These are phyloP conservation scores for Halichoerus grypus DNA, from an alignment of 2,113 vertebrate genomes.

Conservation along the genomic window DNA sequence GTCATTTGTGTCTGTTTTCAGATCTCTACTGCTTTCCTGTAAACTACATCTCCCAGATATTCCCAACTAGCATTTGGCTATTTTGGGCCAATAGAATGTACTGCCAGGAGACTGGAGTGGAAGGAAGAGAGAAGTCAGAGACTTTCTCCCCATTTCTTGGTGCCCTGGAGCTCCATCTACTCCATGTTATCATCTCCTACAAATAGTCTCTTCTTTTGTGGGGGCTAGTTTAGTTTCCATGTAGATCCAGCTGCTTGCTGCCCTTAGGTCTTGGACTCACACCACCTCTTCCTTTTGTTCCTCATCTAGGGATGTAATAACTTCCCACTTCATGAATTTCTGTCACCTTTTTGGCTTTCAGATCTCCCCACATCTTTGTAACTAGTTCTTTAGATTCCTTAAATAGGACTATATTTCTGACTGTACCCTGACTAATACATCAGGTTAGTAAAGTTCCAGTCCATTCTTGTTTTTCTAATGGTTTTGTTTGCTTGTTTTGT, in stretches of 20 bases:
- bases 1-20: not conserved
- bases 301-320: not conserved
- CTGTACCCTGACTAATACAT: not conserved
- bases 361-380: not conserved
- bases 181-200: not conserved
- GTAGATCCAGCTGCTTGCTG: not conserved
- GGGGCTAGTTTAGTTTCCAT: not conserved
- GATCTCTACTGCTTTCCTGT: not conserved
- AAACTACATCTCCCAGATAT: not conserved
- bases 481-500: not conserved
- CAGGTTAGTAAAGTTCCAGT: not conserved
- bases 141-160: not conserved
- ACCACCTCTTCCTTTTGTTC: not conserved
- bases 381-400: not conserved
- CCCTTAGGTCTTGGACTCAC: not conserved
- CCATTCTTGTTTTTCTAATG: not conserved
- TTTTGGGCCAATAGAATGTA: not conserved
- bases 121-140: not conserved
- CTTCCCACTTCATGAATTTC: not conserved
- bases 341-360: not conserved
- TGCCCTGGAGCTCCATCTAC: not conserved
- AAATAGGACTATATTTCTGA: not conserved
- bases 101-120: not conserved
- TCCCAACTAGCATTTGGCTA: not conserved
- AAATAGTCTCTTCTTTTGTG: not conserved